Evolutionary conservation across 2,113 vertebrate genomes (phyloP).

Genomic region (Pan troglodytes): NHGRI_mPanTro3-v2.1_pri NC_072412.2:42504501-42505000

Average conservation of each 20-base stretch:
- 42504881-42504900: not conserved
- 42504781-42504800: not conserved
- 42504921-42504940: not conserved
- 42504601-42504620: not conserved
- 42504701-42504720: not conserved
- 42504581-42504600: not conserved
- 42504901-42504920: not conserved
- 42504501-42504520: conserved; percentile 18
- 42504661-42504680: not conserved
- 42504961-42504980: rapidly evolving
- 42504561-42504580: not conserved
- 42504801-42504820: not conserved
- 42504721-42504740: not conserved
- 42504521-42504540: not conserved
- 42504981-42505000: not conserved
- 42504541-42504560: not conserved
- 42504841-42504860: not conserved
- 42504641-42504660: not conserved
- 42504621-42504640: not conserved
- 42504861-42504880: not conserved
- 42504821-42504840: not conserved
- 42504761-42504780: not conserved
- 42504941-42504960: not conserved
- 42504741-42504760: not conserved
- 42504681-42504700: not conserved